phyloP scores from a whole-genome alignment of 2,113 vertebrate genomes.

The Perca schrenkii region DNA sequence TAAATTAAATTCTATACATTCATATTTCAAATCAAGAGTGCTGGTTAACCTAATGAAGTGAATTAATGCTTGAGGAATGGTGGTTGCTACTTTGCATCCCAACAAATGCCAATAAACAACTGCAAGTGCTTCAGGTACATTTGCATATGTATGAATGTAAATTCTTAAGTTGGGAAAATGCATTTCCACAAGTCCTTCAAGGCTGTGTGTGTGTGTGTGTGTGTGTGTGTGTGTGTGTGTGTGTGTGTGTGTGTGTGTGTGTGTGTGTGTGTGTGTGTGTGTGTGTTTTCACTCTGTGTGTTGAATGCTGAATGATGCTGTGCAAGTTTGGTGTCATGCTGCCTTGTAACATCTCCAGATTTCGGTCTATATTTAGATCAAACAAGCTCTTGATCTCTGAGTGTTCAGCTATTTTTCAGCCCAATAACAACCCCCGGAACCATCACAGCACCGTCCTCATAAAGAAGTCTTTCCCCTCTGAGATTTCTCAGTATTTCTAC shows the following conservation, averaged over 20 bases:
- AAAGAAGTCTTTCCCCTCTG: constrained; percentile 8
- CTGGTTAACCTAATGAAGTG: not conserved
- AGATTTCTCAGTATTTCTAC: constrained; percentile 16
- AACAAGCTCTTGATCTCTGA: constrained; percentile 55
- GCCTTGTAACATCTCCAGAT: constrained; percentile 50
- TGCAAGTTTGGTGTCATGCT: constrained; percentile 35
- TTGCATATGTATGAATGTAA: constrained; percentile 56
- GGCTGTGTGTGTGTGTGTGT: not conserved
- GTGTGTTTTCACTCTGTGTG: constrained; percentile 3
- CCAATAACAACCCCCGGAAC: constrained; percentile 31
- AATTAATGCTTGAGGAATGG: not conserved
- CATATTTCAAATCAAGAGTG: constrained; percentile 15
- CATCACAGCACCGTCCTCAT: constrained; percentile 6
- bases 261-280: constrained; percentile 2
- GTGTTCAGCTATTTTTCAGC: constrained; percentile 45
- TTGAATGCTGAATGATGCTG: constrained; percentile 34
- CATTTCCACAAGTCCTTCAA: constrained; percentile 20
- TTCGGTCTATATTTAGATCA: constrained; percentile 68
- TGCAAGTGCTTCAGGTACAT: constrained; percentile 24
- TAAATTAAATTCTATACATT: constrained; percentile 1
- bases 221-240: constrained; percentile 4
- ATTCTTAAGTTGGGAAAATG: constrained; percentile 33
- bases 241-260: not conserved
- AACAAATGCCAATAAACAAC: constrained; percentile 40
- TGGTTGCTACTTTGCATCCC: constrained; percentile 5